Percentiles rank a stretch among this genome's conserved stretches.
phyloP scores from a whole-genome alignment of 1,140 invertebrate genomes.

The Lepidurus packardi region DNA sequence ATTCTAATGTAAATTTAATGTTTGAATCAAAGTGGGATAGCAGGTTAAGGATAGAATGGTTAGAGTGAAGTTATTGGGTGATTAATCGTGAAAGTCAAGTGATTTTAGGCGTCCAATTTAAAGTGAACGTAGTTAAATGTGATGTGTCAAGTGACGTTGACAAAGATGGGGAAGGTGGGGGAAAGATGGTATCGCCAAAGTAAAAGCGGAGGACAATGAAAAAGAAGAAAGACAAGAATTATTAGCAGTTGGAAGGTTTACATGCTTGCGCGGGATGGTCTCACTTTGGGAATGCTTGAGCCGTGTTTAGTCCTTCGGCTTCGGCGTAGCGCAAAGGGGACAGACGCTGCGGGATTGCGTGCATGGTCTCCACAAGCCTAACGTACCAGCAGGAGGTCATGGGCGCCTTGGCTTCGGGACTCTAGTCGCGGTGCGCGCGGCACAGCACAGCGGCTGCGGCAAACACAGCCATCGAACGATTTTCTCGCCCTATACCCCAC shows the following conservation, averaged over 20 bases:
- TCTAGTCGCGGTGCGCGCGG: background rate
- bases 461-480: background rate
- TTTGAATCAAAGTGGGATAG: no score
- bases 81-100: no score
- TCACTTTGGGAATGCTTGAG: background rate
- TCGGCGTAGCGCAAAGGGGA: background rate
- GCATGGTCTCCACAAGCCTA: constrained; percentile 2
- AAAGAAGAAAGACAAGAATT: constrained; percentile 1
- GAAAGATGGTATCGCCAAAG: no score
- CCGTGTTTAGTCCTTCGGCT: background rate
- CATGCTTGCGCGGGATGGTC: background rate
- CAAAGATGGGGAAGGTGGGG: no score
- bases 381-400: constrained; percentile 2
- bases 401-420: background rate
- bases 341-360: constrained; percentile 15
- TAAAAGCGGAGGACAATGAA: background rate
- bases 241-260: background rate
- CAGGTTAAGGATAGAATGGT: no score
- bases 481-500: background rate
- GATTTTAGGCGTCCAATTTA: no score
- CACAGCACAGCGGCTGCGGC: background rate
- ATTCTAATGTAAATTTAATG: no score
- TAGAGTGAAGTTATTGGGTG: no score
- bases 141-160: no score
- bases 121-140: no score